These are phyloP conservation scores for Lucinisca nassula DNA, from an alignment of 2,888 invertebrate species.

Conservation along the genomic window DNA sequence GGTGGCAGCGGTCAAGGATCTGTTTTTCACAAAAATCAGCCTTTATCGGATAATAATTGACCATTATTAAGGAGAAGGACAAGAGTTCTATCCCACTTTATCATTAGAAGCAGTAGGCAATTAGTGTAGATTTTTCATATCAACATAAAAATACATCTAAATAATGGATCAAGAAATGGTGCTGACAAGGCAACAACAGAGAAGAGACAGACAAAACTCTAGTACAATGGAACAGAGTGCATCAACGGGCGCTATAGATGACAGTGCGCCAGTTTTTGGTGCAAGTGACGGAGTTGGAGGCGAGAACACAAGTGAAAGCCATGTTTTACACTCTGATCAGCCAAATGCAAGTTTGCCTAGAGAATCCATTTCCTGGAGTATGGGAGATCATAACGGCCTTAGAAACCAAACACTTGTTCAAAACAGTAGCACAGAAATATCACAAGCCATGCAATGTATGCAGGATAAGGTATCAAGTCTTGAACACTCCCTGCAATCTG, in stretches of 20 bases:
- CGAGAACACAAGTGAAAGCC: no score
- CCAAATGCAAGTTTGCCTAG: neutral
- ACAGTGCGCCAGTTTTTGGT: neutral
- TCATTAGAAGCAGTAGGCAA: no score
- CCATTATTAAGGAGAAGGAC: no score
- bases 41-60: no score
- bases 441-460: neutral
- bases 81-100: no score
- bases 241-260: neutral
- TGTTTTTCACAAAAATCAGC: no score
- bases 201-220: neutral
- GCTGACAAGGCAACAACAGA: neutral
- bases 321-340: neutral
- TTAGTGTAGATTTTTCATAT: no score
- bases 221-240: neutral
- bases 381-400: neutral
- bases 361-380: neutral
- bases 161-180: neutral
- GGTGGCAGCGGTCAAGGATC: no score
- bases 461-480: neutral
- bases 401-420: neutral
- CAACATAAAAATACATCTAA: no score
- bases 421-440: no score
- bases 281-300: no score
- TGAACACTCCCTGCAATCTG: neutral